Percentiles rank a stretch among this genome's conserved stretches.
Evolutionary conservation across 2,888 invertebrate species (phyloP).

Genomic region (Drosophila buzzatii): DNA sequence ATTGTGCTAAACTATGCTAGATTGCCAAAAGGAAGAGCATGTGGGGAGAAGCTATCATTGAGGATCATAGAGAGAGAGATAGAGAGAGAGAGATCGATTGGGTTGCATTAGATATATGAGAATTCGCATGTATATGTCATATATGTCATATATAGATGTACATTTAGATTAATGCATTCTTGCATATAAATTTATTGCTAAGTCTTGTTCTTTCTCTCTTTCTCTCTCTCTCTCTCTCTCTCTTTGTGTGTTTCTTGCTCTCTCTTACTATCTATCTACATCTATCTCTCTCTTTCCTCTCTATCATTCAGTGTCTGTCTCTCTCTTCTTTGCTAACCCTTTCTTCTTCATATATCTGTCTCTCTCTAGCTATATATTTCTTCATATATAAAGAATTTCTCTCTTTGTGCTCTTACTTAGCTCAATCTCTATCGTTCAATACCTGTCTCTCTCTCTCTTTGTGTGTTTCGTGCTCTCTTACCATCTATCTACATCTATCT

Average conservation of each 20-base stretch:
- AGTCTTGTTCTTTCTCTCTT: background rate
- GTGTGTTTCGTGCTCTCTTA: background rate
- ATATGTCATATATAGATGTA: background rate
- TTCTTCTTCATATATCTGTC: too few species aligned
- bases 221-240: background rate
- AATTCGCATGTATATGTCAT: background rate
- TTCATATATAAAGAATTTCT: too few species aligned
- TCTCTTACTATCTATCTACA: background rate
- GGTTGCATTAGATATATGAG: background rate
- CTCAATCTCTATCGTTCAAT: too few species aligned
- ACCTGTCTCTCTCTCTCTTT: background rate
- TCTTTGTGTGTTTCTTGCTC: background rate
- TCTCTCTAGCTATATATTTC: too few species aligned
- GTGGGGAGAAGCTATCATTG: background rate
- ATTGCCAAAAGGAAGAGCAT: background rate
- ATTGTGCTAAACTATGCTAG: background rate
- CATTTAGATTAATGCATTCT: too few species aligned
- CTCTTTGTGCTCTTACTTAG: too few species aligned
- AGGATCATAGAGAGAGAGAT: background rate
- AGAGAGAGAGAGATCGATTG: too few species aligned
- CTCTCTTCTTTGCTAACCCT: too few species aligned
- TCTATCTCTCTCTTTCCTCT: background rate
- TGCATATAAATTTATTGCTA: background rate
- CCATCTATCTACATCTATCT: background rate
- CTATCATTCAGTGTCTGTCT: background rate